Evolutionary conservation across 2,113 vertebrate genomes (phyloP).

Genomic region (Notarius quadriscutis): DNA sequence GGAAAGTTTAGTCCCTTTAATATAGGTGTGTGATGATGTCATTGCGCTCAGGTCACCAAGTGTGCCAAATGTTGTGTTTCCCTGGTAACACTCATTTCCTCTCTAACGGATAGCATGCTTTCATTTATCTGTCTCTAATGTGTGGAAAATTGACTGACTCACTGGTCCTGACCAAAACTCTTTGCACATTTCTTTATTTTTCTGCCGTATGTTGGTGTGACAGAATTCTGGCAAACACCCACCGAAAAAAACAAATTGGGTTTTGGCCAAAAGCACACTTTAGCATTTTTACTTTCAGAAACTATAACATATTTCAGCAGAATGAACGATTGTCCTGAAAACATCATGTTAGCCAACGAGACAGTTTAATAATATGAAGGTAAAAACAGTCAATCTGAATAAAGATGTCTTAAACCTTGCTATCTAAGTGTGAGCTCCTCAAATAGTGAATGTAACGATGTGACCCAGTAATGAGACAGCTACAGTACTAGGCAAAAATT

Average conservation of each 20-base stretch:
- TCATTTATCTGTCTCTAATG: neutral
- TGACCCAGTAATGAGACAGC: too few relatives aligned
- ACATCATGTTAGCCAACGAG: too few relatives aligned
- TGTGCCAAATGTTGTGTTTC: neutral
- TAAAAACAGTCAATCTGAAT: too few relatives aligned
- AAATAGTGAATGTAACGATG: too few relatives aligned
- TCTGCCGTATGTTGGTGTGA: neutral
- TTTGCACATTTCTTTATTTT: neutral
- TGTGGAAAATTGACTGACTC: neutral
- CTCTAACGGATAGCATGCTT: neutral
- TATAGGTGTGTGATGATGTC: neutral
- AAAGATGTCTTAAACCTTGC: too few relatives aligned
- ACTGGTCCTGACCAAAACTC: neutral
- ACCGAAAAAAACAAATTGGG: neutral
- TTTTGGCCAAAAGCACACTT: neutral
- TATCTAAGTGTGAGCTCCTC: too few relatives aligned
- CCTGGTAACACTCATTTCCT: neutral
- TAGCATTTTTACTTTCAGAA: neutral
- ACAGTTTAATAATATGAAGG: too few relatives aligned
- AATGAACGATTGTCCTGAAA: neutral
- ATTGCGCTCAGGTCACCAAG: neutral
- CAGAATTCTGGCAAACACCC: neutral
- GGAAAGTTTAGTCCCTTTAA: neutral
- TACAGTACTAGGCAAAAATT: too few relatives aligned
- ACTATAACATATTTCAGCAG: neutral